Percentiles rank a stretch among this genome's conserved stretches.
Evolutionary conservation across 2,888 invertebrate genomes (phyloP).

Genomic region (Andrena camellia): DNA sequence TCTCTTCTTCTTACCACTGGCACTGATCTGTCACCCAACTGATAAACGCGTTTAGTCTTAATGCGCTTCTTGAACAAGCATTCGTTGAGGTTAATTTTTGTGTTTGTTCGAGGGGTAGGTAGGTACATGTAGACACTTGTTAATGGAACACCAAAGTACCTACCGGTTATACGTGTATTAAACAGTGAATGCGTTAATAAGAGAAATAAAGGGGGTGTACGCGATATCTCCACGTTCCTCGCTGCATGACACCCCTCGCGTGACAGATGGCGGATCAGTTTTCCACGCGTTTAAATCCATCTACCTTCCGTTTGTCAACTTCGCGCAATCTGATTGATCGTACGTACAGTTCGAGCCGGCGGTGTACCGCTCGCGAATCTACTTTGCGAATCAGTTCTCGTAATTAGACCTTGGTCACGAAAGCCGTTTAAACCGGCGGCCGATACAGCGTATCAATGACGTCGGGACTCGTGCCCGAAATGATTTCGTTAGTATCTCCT

Average conservation of each 20-base stretch:
- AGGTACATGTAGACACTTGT: too few relatives aligned
- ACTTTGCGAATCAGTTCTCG: not conserved
- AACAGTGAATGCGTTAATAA: not conserved
- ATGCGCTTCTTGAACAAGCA: too few relatives aligned
- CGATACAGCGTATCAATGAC: not conserved
- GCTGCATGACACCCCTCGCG: slow-evolving; percentile 17
- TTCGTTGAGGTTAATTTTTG: too few relatives aligned
- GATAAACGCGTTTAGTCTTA: too few relatives aligned
- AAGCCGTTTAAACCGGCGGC: not conserved
- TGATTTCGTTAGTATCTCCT: not conserved
- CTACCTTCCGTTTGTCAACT: slow-evolving; percentile 19
- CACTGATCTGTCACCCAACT: too few relatives aligned
- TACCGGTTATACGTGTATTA: not conserved
- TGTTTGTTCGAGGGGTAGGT: too few relatives aligned
- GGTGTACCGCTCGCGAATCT: slow-evolving; percentile 9
- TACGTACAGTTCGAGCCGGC: slow-evolving; percentile 1
- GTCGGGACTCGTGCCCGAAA: slow-evolving; percentile 6
- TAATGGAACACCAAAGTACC: too few relatives aligned
- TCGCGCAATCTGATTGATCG: slow-evolving; percentile 24
- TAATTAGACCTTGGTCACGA: slow-evolving; percentile 18
- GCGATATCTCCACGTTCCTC: not conserved
- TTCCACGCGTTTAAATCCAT: slow-evolving; percentile 20
- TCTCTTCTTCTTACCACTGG: too few relatives aligned
- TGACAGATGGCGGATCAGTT: slow-evolving; percentile 36
- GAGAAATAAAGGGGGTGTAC: too few relatives aligned